phyloP scores from a whole-genome alignment of 2,113 vertebrate genomes.

The Epinephelus fuscoguttatus region DNA sequence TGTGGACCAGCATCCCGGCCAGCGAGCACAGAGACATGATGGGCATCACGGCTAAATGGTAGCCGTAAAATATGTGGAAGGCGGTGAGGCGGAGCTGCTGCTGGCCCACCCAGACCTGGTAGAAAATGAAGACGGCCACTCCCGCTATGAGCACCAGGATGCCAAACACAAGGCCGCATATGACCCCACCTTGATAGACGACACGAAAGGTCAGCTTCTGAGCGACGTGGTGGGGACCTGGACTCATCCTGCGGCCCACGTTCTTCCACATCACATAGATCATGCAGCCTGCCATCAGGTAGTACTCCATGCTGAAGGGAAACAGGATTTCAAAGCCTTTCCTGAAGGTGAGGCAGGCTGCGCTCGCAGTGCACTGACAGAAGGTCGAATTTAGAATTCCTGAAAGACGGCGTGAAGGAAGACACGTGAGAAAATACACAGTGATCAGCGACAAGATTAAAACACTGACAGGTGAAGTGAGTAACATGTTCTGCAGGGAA shows the following conservation, averaged over 20 bases:
- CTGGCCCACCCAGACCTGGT: constrained; percentile 86
- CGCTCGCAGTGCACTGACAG: constrained; percentile 80
- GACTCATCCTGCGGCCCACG: constrained; percentile 82
- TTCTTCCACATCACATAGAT: constrained; percentile 96
- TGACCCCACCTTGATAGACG: constrained; percentile 62
- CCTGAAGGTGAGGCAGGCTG: constrained; percentile 85
- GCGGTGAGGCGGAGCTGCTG: constrained; percentile 52
- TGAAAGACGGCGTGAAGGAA: constrained; percentile 6
- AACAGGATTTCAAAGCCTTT: constrained; percentile 91
- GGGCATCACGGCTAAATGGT: constrained; percentile 85
- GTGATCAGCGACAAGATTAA: no score
- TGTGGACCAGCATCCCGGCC: constrained; percentile 83
- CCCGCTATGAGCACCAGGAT: constrained; percentile 78
- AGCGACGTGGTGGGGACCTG: fast-evolving
- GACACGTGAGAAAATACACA: no score
- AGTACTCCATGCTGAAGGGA: constrained; percentile 93
- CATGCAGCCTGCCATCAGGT: constrained; percentile 89
- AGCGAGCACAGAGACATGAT: constrained; percentile 86
- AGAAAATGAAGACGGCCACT: constrained; percentile 85
- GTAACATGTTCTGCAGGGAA: no score
- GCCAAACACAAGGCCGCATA: constrained; percentile 84
- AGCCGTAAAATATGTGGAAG: constrained; percentile 89
- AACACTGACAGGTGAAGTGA: no score
- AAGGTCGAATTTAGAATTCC: background rate
- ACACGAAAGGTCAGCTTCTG: constrained; percentile 80